Evolutionary conservation across 2,888 invertebrate species (phyloP).

Genomic region (Mythimna ferrago): DNA sequence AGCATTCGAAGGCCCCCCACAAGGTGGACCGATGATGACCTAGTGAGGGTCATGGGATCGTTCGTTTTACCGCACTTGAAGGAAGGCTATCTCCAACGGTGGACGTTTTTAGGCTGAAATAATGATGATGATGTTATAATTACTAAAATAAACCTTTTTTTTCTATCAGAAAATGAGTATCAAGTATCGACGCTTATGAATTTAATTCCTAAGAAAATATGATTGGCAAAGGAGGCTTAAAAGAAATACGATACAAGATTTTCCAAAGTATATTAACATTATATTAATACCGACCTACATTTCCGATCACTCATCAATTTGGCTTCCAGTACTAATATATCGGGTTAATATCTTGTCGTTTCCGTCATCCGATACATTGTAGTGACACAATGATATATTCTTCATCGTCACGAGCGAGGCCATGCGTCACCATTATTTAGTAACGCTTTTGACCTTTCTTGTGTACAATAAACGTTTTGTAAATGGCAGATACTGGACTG

Average conservation of each 20-base stretch:
- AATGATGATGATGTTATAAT: too few relatives aligned
- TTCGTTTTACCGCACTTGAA: too few relatives aligned
- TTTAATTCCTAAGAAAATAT: too few relatives aligned
- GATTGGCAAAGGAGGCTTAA: background rate
- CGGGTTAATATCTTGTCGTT: conserved; percentile 14
- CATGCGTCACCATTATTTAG: conserved; percentile 20
- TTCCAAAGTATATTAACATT: background rate
- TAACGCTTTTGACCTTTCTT: conserved; percentile 5
- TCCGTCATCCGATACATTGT: conserved; percentile 29
- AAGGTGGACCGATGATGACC: too few relatives aligned
- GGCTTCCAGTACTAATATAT: background rate
- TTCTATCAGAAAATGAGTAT: too few relatives aligned
- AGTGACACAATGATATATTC: conserved; percentile 21
- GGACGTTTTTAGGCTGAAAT: too few relatives aligned
- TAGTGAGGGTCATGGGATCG: too few relatives aligned
- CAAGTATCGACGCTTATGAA: too few relatives aligned
- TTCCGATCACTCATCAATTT: conserved; percentile 11
- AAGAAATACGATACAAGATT: background rate
- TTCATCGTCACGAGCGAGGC: conserved; percentile 2
- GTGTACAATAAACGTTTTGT: background rate
- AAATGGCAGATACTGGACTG: background rate
- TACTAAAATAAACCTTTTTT: too few relatives aligned
- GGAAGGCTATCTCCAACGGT: too few relatives aligned
- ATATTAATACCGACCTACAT: background rate
- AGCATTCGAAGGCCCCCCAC: too few relatives aligned